Conservation (phyloP, 1,140 invertebrate genomes). For the Trachymyrmex cornetzi region DNA sequence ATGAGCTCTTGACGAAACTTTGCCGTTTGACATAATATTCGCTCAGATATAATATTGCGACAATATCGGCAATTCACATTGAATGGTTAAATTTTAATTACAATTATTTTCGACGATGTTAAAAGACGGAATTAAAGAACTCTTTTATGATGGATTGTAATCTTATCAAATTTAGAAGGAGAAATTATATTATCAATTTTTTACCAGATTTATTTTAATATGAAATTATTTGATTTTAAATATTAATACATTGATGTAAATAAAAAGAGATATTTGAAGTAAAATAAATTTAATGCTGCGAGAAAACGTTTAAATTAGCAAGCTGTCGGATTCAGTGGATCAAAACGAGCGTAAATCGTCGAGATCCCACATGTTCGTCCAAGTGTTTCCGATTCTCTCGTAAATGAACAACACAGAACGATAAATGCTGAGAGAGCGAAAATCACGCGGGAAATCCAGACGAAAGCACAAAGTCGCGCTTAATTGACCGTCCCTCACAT, state of each 20-base stretch:
- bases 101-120: neutral
- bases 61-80: conserved; percentile 6
- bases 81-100: conserved; percentile 50
- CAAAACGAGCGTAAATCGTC: conserved; percentile 12
- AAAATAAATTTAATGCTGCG: neutral
- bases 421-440: conserved; percentile 36
- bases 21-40: conserved; percentile 43
- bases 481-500: conserved; percentile 59
- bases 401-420: conserved; percentile 3
- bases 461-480: conserved; percentile 55
- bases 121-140: conserved; percentile 1
- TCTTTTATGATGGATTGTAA: neutral
- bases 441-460: conserved; percentile 53
- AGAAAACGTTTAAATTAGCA: conserved; percentile 30
- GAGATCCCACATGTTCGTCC: neutral
- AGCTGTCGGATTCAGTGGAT: conserved; percentile 15
- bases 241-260: conserved; percentile 14
- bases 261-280: neutral
- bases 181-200: neutral
- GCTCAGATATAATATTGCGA: conserved; percentile 22
- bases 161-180: neutral
- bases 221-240: neutral
- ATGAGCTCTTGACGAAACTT: conserved; percentile 43
- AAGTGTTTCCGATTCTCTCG: conserved; percentile 22
- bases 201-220: neutral